Percentiles rank a stretch among this genome's conserved stretches.
These are phyloP conservation scores for Zoroaster sp. DNA, from an alignment of 53 echinoderm and acorn worm species.

Conservation along the genomic window DNA sequence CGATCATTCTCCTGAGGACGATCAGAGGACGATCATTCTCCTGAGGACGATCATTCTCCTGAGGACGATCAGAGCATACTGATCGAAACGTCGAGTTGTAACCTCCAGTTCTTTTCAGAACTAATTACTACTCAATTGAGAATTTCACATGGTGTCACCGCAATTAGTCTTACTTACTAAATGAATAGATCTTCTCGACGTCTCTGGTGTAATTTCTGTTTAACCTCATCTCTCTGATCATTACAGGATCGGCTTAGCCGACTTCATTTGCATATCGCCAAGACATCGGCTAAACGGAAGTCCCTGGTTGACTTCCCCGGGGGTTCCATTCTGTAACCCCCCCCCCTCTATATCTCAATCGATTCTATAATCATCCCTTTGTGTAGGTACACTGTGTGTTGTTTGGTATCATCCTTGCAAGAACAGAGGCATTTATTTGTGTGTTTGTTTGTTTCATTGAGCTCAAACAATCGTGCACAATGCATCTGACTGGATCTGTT, in stretches of 20 bases:
- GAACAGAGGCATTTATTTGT: background rate
- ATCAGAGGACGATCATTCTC: too few relatives aligned
- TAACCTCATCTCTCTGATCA: constrained; percentile 31
- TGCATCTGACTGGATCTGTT: background rate
- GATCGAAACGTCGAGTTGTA: too few relatives aligned
- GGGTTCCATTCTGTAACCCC: constrained; percentile 51
- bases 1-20: too few relatives aligned
- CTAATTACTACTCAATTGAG: too few relatives aligned
- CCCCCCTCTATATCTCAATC: background rate
- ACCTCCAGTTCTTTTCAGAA: too few relatives aligned
- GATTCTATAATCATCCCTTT: background rate
- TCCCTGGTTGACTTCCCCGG: constrained; percentile 84
- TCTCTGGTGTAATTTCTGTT: background rate
- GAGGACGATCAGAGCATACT: too few relatives aligned
- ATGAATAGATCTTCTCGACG: too few relatives aligned
- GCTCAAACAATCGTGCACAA: background rate
- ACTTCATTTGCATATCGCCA: constrained; percentile 94
- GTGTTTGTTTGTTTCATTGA: background rate
- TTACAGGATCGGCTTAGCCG: constrained; percentile 93
- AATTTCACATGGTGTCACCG: too few relatives aligned
- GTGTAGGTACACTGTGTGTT: constrained; percentile 21
- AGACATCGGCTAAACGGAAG: constrained; percentile 91
- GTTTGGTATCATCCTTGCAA: background rate
- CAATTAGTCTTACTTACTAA: too few relatives aligned
- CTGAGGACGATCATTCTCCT: too few relatives aligned